Evolutionary conservation across 2,888 invertebrate genomes (phyloP).

Genomic region (Euplexia lucipara): DNA sequence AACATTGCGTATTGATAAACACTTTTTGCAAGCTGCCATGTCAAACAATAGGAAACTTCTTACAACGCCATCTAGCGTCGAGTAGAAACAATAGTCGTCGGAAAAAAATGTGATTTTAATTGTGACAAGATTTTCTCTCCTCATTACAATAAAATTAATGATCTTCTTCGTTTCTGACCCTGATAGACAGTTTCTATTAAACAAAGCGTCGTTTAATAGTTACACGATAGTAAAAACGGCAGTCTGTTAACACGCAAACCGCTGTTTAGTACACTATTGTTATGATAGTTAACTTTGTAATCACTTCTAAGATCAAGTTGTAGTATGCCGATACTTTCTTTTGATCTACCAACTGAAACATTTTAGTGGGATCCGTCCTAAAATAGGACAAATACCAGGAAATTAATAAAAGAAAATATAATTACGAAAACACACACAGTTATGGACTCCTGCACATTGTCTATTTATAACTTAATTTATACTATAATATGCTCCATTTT

Average conservation of each 20-base stretch:
- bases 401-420: too few species aligned
- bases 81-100: conserved; percentile 81
- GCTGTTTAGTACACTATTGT: conserved; percentile 31
- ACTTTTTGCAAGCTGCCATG: conserved; percentile 12
- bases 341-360: neutral
- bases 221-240: conserved; percentile 43
- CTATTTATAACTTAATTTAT: too few species aligned
- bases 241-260: conserved; percentile 34
- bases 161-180: conserved; percentile 54
- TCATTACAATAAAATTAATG: conserved; percentile 61
- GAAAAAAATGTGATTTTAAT: conserved; percentile 68
- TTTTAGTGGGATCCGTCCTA: too few species aligned
- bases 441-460: too few species aligned
- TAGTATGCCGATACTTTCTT: conserved; percentile 7
- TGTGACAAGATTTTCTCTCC: conserved; percentile 65
- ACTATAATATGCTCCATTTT: too few species aligned
- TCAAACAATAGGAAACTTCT: conserved; percentile 56
- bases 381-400: too few species aligned
- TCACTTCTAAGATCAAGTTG: conserved; percentile 9
- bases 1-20: neutral
- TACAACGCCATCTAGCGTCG: conserved; percentile 81
- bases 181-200: conserved; percentile 64
- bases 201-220: conserved; percentile 56
- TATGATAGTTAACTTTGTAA: neutral
- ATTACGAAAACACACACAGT: too few species aligned